Evolutionary conservation across 2,888 invertebrate species (phyloP).

Genomic region (Aricia artaxerxes): DNA sequence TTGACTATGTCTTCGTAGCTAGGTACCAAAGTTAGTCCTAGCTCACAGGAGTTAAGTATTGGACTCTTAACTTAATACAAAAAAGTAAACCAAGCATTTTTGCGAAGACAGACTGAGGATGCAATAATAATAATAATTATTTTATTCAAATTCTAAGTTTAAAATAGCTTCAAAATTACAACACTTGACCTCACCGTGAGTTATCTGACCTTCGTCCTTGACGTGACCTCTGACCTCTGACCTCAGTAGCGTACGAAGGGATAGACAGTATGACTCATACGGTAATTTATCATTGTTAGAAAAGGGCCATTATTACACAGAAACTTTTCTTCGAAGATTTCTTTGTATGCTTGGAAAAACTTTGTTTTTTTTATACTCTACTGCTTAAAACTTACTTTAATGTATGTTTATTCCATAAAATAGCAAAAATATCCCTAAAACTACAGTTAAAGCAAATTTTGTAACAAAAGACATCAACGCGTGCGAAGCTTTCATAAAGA

Average conservation of each 20-base stretch:
- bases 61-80: too few species aligned
- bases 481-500: not conserved
- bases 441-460: not conserved
- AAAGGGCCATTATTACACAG: not conserved
- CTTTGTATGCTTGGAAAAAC: not conserved
- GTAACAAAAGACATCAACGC: not conserved
- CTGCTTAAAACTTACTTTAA: not conserved
- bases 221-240: slow-evolving; percentile 9
- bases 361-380: not conserved
- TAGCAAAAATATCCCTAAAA: too few species aligned
- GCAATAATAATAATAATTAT: not conserved
- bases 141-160: not conserved
- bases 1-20: too few species aligned
- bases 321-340: not conserved
- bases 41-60: too few species aligned
- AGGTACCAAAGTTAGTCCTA: too few species aligned
- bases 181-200: not conserved
- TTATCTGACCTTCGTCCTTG: slow-evolving; percentile 1
- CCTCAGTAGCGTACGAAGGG: slow-evolving; percentile 5
- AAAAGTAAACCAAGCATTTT: too few species aligned
- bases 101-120: not conserved
- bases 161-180: slow-evolving; percentile 12
- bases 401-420: not conserved
- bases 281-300: slow-evolving; percentile 13
- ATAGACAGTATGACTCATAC: not conserved